A percentile compares a stretch with the other conserved stretches of the same genome.
Evolutionary conservation across 2,113 vertebrate species (phyloP).

Genomic region (Thamnaconus septentrionalis): DNA sequence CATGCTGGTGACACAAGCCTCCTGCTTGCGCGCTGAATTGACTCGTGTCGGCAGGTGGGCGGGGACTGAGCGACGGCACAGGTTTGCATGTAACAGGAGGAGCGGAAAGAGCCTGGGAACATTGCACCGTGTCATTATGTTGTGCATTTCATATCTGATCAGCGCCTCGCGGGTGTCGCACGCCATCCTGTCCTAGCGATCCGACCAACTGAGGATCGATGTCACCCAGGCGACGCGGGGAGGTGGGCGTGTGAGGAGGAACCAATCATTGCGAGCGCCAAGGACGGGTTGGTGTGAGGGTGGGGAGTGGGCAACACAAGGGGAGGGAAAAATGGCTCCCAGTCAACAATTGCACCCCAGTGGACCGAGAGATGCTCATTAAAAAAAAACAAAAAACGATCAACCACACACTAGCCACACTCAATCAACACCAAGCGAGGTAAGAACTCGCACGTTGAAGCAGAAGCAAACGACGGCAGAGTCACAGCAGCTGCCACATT

Average conservation of each 20-base stretch:
- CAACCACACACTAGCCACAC: too few relatives aligned
- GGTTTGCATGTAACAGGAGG: too few relatives aligned
- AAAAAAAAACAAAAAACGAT: too few relatives aligned
- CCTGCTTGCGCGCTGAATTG: neutral
- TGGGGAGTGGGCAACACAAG: conserved; percentile 11
- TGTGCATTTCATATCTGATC: neutral
- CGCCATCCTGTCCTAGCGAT: conserved; percentile 38
- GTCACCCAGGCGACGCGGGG: conserved; percentile 61
- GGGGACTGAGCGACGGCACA: conserved; percentile 5
- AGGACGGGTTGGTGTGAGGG: conserved; percentile 28
- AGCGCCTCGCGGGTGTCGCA: conserved; percentile 22
- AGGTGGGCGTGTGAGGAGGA: conserved; percentile 47
- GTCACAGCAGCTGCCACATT: conserved; percentile 1
- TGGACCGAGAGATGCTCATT: too few relatives aligned
- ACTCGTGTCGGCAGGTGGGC: neutral
- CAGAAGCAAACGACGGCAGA: conserved; percentile 10
- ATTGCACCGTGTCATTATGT: neutral
- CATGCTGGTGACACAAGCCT: too few relatives aligned
- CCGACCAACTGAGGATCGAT: conserved; percentile 68
- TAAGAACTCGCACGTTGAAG: conserved; percentile 12
- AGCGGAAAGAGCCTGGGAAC: too few relatives aligned
- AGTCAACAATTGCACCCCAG: too few relatives aligned
- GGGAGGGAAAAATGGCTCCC: too few relatives aligned
- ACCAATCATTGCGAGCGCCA: conserved; percentile 31
- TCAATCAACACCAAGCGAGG: too few relatives aligned